Base-by-base conservation (phyloP, 1,140 invertebrate genomes). In the Zaprionus inermis region DNA sequence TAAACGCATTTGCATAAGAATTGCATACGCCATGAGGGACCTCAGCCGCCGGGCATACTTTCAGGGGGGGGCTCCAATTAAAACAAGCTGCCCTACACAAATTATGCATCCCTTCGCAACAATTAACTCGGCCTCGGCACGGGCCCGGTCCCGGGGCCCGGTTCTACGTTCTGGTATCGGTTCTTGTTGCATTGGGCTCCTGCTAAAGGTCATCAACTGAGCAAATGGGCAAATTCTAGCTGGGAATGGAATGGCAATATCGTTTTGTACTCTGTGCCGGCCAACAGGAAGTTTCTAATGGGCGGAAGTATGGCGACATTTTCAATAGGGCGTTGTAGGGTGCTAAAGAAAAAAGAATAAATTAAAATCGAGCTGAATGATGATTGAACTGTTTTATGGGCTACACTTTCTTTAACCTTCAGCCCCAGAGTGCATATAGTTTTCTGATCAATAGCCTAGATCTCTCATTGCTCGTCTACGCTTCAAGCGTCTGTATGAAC, bases 1-100 rank as follows among this genome's bases (percentile, higher is more conserved):
- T 89, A 89, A 89, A 89, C 80, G 68, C 78, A 89, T 89, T 89
- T 89, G 85, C 85, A 89, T 89, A 89, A 66, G 84, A 88, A 88
- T 90, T 83, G 74, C 85, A 70, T 70, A 44, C 58, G 63, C 46
- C 10, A n/a, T 36, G 54, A 14, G 20, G 24, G 34, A 16, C 63
- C 28, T 2, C 6, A 3, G 75, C 84, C 80, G 44, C 68, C 65
- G 60, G 75, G 85, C 85, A 84, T 89, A 76, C 61, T 90, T 81
- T 54, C 84, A 89, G 84, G 3, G 24, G 24, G 85, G 81, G 18
- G 76, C 78, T 58, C 77, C 73, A 89, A 90, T 89, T 89, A 90
- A 81, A 67, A 81, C 64, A 69, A 52, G 59, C 54, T 28, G 3
- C 69, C 24, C n/a, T 44, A 44, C 44, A 49, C 44, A 49, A 22